phyloP scores from a whole-genome alignment of 1,140 invertebrate species.

The Drosophila dunni region DNA sequence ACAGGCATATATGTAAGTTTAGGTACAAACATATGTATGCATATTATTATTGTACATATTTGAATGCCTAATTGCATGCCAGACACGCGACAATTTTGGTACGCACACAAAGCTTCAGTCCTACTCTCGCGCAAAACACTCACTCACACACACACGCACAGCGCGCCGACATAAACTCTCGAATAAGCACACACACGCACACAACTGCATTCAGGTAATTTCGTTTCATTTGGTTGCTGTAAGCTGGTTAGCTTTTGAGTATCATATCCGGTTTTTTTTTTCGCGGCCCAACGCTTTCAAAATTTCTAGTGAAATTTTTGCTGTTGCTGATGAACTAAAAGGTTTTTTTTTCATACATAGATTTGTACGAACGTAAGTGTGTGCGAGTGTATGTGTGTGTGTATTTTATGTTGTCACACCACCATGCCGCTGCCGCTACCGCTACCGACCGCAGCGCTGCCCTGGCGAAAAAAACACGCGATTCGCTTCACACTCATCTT shows the following conservation, averaged over 20 bases:
- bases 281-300: conserved; percentile 70
- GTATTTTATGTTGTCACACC: conserved; percentile 35
- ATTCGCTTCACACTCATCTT: conserved; percentile 57
- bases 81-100: conserved; percentile 74
- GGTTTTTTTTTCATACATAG: conserved; percentile 15
- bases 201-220: conserved; percentile 54
- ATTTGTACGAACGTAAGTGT: conserved; percentile 2
- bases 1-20: background rate
- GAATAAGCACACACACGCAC: conserved; percentile 34
- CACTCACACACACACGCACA: conserved; percentile 22
- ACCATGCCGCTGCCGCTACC: conserved; percentile 19
- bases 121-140: conserved; percentile 17
- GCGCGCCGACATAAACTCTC: conserved; percentile 30
- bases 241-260: conserved; percentile 61
- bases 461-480: conserved; percentile 60
- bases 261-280: conserved; percentile 80
- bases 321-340: conserved; percentile 22
- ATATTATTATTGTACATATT: conserved; percentile 41
- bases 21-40: background rate
- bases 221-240: conserved; percentile 46
- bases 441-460: conserved; percentile 21
- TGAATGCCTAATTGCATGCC: conserved; percentile 80
- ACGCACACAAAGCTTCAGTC: conserved; percentile 38
- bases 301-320: conserved; percentile 78
- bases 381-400: conserved; percentile 24